Conservation (phyloP, 2,888 invertebrate species). For the Aspidapion aeneum region DNA sequence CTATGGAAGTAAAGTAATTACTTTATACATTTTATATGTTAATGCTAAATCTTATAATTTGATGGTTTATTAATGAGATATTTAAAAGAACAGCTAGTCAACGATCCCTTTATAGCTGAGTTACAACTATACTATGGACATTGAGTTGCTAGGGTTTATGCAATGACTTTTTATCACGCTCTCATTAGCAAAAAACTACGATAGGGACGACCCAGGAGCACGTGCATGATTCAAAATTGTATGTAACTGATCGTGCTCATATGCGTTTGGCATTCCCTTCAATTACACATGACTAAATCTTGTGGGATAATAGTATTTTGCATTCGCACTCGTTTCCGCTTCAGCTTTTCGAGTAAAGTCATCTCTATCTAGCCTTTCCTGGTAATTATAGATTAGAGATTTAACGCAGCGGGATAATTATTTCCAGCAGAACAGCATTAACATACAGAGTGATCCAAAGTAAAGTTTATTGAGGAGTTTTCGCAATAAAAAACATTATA, state of each 20-base stretch:
- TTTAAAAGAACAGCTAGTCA: too few species aligned
- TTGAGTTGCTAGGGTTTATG: too few species aligned
- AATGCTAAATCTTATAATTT: too few species aligned
- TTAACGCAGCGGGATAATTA: not conserved
- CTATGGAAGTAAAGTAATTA: too few species aligned
- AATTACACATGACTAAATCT: not conserved
- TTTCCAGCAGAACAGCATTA: not conserved
- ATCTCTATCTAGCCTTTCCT: not conserved
- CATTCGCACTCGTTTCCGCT: not conserved
- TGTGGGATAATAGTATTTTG: not conserved
- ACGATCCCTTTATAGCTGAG: too few species aligned
- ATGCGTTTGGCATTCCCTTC: not conserved
- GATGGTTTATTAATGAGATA: too few species aligned
- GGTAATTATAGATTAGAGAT: not conserved
- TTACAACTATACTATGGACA: too few species aligned
- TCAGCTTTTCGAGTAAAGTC: not conserved
- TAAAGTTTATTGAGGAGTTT: too few species aligned
- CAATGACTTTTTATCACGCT: not conserved
- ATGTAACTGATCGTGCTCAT: not conserved
- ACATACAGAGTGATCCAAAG: too few species aligned
- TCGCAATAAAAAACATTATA: too few species aligned
- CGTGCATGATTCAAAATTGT: not conserved
- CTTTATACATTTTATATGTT: too few species aligned
- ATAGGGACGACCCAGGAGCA: not conserved
- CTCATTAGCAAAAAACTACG: not conserved